These are phyloP conservation scores for Dinoponera quadriceps DNA, from an alignment of 1,140 invertebrate species.

Conservation along the genomic window DNA sequence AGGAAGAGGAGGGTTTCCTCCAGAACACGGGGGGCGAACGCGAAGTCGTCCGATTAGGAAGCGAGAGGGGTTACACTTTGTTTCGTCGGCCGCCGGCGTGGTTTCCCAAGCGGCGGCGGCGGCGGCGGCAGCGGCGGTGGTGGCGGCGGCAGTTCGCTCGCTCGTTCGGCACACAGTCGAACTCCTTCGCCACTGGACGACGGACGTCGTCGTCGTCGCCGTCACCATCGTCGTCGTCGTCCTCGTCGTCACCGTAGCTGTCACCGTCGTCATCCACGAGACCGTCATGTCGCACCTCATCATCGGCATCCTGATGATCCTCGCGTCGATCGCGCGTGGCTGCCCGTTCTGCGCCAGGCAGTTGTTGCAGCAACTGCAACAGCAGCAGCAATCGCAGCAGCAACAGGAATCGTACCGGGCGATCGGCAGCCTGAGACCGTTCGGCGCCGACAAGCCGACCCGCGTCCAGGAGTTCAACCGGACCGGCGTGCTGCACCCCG, in stretches of 20 bases:
- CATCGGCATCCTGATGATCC: constrained; percentile 51
- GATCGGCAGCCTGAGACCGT: constrained; percentile 76
- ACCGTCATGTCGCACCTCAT: constrained; percentile 36
- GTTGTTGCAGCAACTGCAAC: constrained; percentile 56
- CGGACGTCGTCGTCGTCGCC: constrained; percentile 73
- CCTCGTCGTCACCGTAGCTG: neutral
- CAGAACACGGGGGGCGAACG: constrained; percentile 67
- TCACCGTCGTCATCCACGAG: neutral
- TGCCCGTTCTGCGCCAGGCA: constrained; percentile 66
- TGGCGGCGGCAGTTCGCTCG: constrained; percentile 48
- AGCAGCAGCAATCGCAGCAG: constrained; percentile 42
- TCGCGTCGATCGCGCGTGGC: constrained; percentile 58
- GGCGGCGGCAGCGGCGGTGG: constrained; percentile 41
- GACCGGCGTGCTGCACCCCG: constrained; percentile 82
- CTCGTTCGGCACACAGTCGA: constrained; percentile 80
- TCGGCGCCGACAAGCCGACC: constrained; percentile 78
- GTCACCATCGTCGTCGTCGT: constrained; percentile 6
- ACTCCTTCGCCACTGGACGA: constrained; percentile 78
- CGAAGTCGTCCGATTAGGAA: constrained; percentile 66
- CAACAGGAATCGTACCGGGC: constrained; percentile 65
- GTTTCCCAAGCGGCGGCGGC: constrained; percentile 69
- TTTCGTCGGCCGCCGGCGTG: constrained; percentile 67
- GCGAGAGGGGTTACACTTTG: constrained; percentile 71
- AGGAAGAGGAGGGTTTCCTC: constrained; percentile 56
- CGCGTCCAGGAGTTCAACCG: constrained; percentile 82